phyloP scores from a whole-genome alignment of 2,113 vertebrate species.

The Tiliqua scincoides region DNA sequence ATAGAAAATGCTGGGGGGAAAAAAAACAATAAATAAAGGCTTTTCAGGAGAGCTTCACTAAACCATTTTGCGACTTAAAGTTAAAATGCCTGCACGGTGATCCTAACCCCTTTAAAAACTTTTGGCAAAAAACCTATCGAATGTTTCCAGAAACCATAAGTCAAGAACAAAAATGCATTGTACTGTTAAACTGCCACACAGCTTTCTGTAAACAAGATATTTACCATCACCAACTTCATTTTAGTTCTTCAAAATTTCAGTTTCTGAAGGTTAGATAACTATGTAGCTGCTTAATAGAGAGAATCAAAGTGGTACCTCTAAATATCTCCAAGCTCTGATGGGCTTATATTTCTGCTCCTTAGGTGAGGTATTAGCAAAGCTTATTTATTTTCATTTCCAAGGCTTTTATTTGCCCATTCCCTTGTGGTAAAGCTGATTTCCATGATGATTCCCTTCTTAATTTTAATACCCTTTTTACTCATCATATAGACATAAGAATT shows the following conservation, averaged over 20 bases:
- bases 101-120: constrained; percentile 71
- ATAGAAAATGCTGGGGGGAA: constrained; percentile 72
- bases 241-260: constrained; percentile 77
- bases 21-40: constrained; percentile 75
- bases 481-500: constrained; percentile 97
- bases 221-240: constrained; percentile 74
- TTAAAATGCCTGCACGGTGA: constrained; percentile 70
- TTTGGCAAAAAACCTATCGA: constrained; percentile 71
- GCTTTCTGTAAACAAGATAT: constrained; percentile 73
- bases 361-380: constrained; percentile 98
- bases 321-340: constrained; percentile 81
- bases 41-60: constrained; percentile 72
- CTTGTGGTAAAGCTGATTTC: constrained; percentile 97
- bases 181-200: constrained; percentile 45
- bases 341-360: constrained; percentile 86
- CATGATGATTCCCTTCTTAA: constrained; percentile 97
- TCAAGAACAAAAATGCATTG: constrained; percentile 56
- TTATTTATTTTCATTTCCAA: constrained; percentile 99
- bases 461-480: constrained; percentile 99
- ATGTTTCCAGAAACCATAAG: constrained; percentile 76
- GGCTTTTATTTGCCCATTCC: constrained; percentile 95
- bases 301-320: constrained; percentile 84
- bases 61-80: constrained; percentile 76
- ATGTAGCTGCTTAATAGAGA: constrained; percentile 87
- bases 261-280: constrained; percentile 91